These are phyloP conservation scores for Onychomys arenicola DNA, from an alignment of 2,797 vertebrate species.

Conservation along the genomic window DNA sequence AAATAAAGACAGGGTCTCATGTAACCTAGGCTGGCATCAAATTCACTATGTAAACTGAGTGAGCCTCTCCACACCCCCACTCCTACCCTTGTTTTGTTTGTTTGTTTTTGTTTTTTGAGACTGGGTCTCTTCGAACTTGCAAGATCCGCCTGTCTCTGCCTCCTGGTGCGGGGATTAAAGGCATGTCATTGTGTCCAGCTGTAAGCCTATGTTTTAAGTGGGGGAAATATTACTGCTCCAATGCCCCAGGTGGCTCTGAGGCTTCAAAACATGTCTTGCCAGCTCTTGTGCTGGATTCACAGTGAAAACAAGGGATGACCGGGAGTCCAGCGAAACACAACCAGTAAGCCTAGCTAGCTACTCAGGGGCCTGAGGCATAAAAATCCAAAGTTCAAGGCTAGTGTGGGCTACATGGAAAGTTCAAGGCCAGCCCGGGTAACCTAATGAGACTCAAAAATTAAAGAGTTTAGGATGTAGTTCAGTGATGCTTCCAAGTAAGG, in stretches of 20 bases:
- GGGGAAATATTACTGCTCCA: background rate
- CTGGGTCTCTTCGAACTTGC: background rate
- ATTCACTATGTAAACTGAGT: background rate
- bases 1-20: background rate
- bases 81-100: background rate
- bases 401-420: background rate
- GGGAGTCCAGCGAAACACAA: too few relatives aligned
- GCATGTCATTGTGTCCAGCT: background rate
- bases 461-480: background rate
- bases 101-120: background rate
- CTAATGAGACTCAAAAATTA: background rate
- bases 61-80: background rate
- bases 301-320: background rate
- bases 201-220: slow-evolving; percentile 32
- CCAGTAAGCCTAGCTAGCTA: background rate
- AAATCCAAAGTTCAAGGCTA: background rate
- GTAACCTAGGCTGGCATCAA: background rate
- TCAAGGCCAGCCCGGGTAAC: background rate
- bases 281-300: background rate
- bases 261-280: background rate
- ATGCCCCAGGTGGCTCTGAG: background rate
- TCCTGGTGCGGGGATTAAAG: background rate
- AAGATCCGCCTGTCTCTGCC: background rate
- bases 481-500: background rate
- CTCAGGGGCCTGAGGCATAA: background rate